Evolutionary conservation across 2,797 vertebrate genomes (phyloP), one percentile per base, ranked within the genome.

Genomic region (Sphenopsis melanotis): DNA sequence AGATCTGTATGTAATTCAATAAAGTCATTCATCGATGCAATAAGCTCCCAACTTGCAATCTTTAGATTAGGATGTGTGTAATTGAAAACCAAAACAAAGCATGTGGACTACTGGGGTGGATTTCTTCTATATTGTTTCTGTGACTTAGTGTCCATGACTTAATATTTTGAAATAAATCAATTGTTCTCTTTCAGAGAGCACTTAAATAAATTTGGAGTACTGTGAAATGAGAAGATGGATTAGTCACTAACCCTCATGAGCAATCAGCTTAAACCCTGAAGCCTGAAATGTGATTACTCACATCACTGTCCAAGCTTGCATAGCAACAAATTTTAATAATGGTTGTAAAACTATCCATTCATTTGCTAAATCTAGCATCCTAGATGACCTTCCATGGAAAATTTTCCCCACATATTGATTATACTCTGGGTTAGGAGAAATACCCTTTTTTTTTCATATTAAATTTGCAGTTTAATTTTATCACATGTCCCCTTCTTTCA

Each of bases 281-380:
- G 52, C 68, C 56, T 83, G 60, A 94, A 92, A 92, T 68, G 46
- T 87, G 78, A 77, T 92, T 94, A 70, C 42, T 79, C 71, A 71
- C 66, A 91, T 89, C 52, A 63, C 44, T 87, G 56, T 89, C 46
- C 70, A 82, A 90, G 56, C 46, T 85, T 80, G 41, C 59, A 66
- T 39, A 70, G 63, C 63, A 96, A 90, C 32, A 90, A 76, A 90
- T 92, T 84, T 84, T 87, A 93, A 64, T 92, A 87, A 74, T 50
- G n/a, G 16, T 15, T 80, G 49, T 83, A 93, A 95, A 94, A 69
- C 68, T 87, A 84, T 61, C 64, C 24, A 77, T 63, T 84, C 44
- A 72, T 72, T 90, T 93, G 39, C 47, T 93, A 89, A 95, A 74
- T 64, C 32, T 79, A 49, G 18, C 17, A 50, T 82, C 41, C 14